Percentiles rank a stretch among this genome's conserved stretches.
Evolutionary conservation across 92 coral and sea anemone genomes (phyloP).

Genomic region (Nematostella vectensis): DNA sequence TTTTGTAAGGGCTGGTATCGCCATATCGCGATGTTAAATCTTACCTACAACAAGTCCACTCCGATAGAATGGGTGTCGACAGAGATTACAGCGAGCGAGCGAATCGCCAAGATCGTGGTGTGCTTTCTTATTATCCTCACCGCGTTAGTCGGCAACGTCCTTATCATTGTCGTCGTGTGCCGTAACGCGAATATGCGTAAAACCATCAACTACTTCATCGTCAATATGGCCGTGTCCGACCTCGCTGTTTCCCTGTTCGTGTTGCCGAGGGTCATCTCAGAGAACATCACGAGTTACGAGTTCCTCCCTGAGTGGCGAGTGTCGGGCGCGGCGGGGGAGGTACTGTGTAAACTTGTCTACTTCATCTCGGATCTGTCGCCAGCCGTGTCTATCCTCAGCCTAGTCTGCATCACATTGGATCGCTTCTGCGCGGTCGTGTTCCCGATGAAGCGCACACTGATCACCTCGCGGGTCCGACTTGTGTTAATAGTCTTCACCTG

Average conservation of each 20-base stretch:
- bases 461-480: conserved; percentile 22
- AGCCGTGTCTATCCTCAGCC: conserved; percentile 9
- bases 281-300: background rate
- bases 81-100: too few relatives aligned
- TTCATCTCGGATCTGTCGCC: conserved; percentile 17
- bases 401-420: conserved; percentile 17
- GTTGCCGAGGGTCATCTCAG: conserved; percentile 10
- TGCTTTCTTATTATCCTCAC: conserved; percentile 6
- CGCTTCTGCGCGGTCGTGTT: conserved; percentile 28
- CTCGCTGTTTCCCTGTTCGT: conserved; percentile 10
- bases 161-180: conserved; percentile 12
- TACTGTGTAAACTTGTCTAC: conserved; percentile 15
- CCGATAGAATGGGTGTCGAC: too few relatives aligned
- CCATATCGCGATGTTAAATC: too few relatives aligned
- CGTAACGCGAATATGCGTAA: conserved; percentile 20
- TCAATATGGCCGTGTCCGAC: conserved; percentile 23
- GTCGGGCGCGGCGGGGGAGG: conserved; percentile 4
- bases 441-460: conserved; percentile 18
- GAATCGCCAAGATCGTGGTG: conserved; percentile 12
- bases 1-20: too few relatives aligned
- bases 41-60: too few relatives aligned
- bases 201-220: conserved; percentile 26
- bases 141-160: conserved; percentile 15
- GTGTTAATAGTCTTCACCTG: conserved; percentile 11
- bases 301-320: conserved; percentile 1